Evolutionary conservation across 2,797 vertebrate genomes (phyloP).

Genomic region (Acestrorhynchus altus): DNA sequence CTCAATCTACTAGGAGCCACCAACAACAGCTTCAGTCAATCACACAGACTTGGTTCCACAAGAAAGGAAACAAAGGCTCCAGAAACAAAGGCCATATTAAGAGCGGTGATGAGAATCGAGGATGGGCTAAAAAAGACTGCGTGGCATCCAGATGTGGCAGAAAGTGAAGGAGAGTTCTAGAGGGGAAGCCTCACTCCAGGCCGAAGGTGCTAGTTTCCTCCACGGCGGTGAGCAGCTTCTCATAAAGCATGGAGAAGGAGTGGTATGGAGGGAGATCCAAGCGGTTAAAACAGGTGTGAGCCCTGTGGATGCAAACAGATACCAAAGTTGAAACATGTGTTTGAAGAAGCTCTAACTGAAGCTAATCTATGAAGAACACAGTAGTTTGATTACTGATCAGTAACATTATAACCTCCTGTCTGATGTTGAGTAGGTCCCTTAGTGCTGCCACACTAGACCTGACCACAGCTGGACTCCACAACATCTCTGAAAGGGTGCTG

Average conservation of each 20-base stretch:
- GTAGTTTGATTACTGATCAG: too few relatives aligned
- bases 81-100: slow-evolving; percentile 21
- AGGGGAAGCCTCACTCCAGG: slow-evolving; percentile 81
- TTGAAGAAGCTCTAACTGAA: too few relatives aligned
- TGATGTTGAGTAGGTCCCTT: too few relatives aligned
- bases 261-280: slow-evolving; percentile 96
- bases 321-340: too few relatives aligned
- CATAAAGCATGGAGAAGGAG: slow-evolving; percentile 96
- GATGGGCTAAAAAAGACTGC: not conserved
- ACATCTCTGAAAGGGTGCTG: too few relatives aligned
- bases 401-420: too few relatives aligned
- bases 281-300: slow-evolving; percentile 97
- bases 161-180: not conserved
- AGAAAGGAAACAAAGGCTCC: slow-evolving; percentile 4
- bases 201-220: slow-evolving; percentile 98
- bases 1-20: slow-evolving; percentile 7
- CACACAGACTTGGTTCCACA: slow-evolving; percentile 6
- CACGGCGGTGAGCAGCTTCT: slow-evolving; percentile 95
- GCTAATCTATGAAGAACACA: too few relatives aligned
- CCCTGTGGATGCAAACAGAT: slow-evolving; percentile 73
- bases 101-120: slow-evolving; percentile 15
- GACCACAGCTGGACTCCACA: too few relatives aligned
- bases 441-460: too few relatives aligned
- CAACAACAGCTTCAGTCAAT: slow-evolving; percentile 6
- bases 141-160: not conserved